Conservation (phyloP, 2,888 invertebrate genomes). For the Unio delphinus region DNA sequence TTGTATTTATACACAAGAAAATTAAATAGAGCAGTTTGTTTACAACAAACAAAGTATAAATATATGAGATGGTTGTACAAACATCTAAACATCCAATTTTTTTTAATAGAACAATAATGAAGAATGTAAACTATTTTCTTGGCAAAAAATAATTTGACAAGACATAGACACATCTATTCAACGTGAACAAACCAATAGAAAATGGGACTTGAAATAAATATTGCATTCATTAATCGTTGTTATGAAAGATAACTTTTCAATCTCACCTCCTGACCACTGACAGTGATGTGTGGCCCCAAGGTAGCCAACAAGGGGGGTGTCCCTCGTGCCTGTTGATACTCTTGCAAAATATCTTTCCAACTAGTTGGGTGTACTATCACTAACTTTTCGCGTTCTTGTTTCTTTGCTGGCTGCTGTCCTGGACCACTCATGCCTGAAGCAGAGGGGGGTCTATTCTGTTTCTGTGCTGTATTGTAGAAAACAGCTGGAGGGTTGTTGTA, state of each 20-base stretch:
- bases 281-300: constrained; percentile 37
- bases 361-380: constrained; percentile 54
- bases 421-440: constrained; percentile 17
- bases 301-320: constrained; percentile 12
- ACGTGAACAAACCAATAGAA: neutral
- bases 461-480: constrained; percentile 8
- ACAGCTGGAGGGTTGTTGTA: constrained; percentile 4
- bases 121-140: too few relatives aligned
- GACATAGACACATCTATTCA: too few relatives aligned
- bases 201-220: constrained; percentile 10
- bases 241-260: too few relatives aligned
- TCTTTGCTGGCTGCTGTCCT: constrained; percentile 4
- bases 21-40: too few relatives aligned
- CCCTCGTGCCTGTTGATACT: constrained; percentile 21
- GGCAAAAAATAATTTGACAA: too few relatives aligned
- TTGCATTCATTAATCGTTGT: neutral
- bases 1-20: too few relatives aligned
- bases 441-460: constrained; percentile 25
- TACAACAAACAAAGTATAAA: too few relatives aligned
- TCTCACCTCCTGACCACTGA: constrained; percentile 7
- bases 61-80: too few relatives aligned
- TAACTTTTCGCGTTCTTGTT: constrained; percentile 15
- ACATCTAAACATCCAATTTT: too few relatives aligned
- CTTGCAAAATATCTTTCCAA: constrained; percentile 46
- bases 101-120: too few relatives aligned